Conservation (phyloP, 2,888 invertebrate species). For the Cephus pygmeus region DNA sequence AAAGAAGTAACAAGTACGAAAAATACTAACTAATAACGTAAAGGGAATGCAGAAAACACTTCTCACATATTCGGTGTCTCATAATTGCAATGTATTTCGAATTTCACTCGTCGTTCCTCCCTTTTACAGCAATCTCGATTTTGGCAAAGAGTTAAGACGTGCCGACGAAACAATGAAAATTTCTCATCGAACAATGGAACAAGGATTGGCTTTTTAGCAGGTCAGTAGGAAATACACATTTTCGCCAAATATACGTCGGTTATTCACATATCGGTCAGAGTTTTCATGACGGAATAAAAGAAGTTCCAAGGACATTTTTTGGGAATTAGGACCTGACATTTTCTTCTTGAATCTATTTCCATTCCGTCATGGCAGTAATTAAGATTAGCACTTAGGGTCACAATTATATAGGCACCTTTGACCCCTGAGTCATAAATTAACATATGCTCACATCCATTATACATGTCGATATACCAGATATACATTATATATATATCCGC, state of each 20-base stretch:
- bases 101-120: not conserved
- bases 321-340: too few relatives aligned
- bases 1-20: not conserved
- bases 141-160: not conserved
- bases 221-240: not conserved
- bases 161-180: not conserved
- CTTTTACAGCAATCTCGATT: not conserved
- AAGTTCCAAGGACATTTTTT: not conserved
- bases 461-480: not conserved
- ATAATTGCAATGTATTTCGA: not conserved
- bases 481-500: not conserved
- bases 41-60: not conserved
- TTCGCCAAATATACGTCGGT: not conserved
- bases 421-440: slow-evolving; percentile 5
- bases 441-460: not conserved
- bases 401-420: slow-evolving; percentile 6
- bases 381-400: slow-evolving; percentile 6
- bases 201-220: not conserved
- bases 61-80: not conserved
- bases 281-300: not conserved
- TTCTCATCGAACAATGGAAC: not conserved
- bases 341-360: not conserved
- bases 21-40: not conserved
- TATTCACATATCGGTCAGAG: not conserved
- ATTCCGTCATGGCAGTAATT: not conserved